Percentiles rank a stretch among this genome's conserved stretches.
phyloP scores from a whole-genome alignment of 2,113 vertebrate genomes.

The Pteronura brasiliensis region DNA sequence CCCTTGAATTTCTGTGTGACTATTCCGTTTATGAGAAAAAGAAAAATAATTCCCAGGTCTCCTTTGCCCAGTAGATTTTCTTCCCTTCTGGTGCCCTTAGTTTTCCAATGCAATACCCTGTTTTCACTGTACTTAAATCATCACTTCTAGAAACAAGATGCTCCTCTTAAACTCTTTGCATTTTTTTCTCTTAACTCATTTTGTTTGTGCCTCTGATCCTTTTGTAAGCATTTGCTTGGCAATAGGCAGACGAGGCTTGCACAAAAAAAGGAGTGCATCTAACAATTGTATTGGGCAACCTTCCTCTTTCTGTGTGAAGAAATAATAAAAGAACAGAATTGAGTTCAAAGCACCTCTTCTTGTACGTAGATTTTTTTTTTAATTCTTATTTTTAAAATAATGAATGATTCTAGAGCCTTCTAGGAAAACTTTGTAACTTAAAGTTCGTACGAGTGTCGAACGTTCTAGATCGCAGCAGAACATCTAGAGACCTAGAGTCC shows the following conservation, averaged over 20 bases:
- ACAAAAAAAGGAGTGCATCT: background rate
- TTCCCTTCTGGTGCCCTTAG: background rate
- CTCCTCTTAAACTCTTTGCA: background rate
- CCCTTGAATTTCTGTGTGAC: background rate
- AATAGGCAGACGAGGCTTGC: background rate
- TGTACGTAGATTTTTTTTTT: background rate
- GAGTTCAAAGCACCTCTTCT: background rate
- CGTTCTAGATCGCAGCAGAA: background rate
- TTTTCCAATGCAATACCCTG: background rate
- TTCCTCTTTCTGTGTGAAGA: conserved; percentile 25
- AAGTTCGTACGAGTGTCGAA: background rate
- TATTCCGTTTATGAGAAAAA: background rate
- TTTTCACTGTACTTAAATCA: background rate
- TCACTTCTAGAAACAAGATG: background rate
- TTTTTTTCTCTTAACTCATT: conserved; percentile 8
- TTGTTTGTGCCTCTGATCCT: background rate
- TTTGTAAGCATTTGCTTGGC: background rate
- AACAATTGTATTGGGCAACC: background rate
- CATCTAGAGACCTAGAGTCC: background rate
- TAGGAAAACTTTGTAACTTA: background rate
- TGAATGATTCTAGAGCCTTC: background rate
- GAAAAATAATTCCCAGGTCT: background rate
- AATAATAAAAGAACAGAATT: conserved; percentile 55
- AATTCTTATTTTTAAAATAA: background rate
- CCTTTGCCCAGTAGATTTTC: background rate